A percentile compares a stretch with the other conserved stretches of the same genome.
Evolutionary conservation across 2,113 vertebrate species (phyloP).

Genomic region (Xiphophorus maculatus): DNA sequence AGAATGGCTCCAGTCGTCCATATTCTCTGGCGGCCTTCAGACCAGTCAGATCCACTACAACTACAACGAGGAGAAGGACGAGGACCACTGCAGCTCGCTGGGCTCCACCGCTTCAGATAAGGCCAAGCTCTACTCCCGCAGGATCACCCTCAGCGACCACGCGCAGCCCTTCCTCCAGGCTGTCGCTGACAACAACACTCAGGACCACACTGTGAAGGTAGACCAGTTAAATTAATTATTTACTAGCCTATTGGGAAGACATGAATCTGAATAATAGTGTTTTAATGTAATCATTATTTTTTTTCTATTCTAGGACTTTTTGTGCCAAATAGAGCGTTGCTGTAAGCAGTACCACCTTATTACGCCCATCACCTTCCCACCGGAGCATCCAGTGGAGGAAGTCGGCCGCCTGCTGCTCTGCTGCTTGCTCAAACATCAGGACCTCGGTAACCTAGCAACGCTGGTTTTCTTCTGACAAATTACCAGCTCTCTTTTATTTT

Average conservation of each 20-base stretch:
- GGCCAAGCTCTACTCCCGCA: slow-evolving; percentile 86
- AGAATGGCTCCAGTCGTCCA: slow-evolving; percentile 97
- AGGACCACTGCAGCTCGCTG: slow-evolving; percentile 95
- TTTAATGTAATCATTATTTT: slow-evolving; percentile 1
- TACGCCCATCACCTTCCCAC: slow-evolving; percentile 94
- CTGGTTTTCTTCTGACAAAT: slow-evolving; percentile 13
- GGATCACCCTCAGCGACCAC: slow-evolving; percentile 89
- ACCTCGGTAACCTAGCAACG: slow-evolving; percentile 87
- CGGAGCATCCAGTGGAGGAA: slow-evolving; percentile 97
- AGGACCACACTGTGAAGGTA: slow-evolving; percentile 98
- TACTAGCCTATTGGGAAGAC: neutral
- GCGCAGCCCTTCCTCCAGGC: slow-evolving; percentile 97
- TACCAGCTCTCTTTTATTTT: neutral
- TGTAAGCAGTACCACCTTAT: slow-evolving; percentile 97
- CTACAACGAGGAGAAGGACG: slow-evolving; percentile 99
- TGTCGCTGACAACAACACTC: slow-evolving; percentile 94
- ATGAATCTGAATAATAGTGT: neutral
- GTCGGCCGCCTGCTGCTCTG: slow-evolving; percentile 95
- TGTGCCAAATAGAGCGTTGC: slow-evolving; percentile 97
- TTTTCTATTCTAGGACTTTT: slow-evolving; percentile 85
- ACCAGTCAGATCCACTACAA: slow-evolving; percentile 99
- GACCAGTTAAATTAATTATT: neutral
- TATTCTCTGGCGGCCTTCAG: slow-evolving; percentile 96
- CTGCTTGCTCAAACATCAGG: slow-evolving; percentile 97
- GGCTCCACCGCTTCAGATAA: slow-evolving; percentile 91